phyloP scores from a whole-genome alignment of 2,888 invertebrate species.

The Tipula confusa region DNA sequence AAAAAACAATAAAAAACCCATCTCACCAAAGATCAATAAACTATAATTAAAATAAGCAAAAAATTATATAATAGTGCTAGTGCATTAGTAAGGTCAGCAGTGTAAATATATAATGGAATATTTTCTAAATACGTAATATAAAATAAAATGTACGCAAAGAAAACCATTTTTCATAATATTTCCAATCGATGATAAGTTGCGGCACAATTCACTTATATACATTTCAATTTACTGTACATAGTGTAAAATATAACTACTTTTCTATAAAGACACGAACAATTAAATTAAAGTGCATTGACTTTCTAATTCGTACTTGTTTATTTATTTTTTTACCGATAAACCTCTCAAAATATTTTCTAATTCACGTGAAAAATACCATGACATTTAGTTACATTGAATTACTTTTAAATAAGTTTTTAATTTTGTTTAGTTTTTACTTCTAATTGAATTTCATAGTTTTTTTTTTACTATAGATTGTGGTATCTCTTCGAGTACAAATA shows the following conservation, averaged over 20 bases:
- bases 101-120: too few species aligned
- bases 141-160: not conserved
- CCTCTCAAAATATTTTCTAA: conserved; percentile 9
- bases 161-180: not conserved
- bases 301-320: conserved; percentile 3
- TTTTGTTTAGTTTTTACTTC: not conserved
- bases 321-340: not conserved
- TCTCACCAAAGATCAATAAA: not conserved
- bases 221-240: not conserved
- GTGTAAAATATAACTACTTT: not conserved
- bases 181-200: not conserved
- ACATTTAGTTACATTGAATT: conserved; percentile 5
- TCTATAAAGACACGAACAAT: not conserved
- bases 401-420: not conserved
- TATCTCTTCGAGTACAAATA: not conserved
- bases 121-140: not conserved
- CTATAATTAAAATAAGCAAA: not conserved
- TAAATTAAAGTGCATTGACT: conserved; percentile 4
- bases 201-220: not conserved
- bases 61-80: not conserved
- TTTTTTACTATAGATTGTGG: not conserved
- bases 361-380: conserved; percentile 12
- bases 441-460: not conserved
- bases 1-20: not conserved
- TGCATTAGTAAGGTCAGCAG: not conserved